phyloP scores from a whole-genome alignment of 1,140 invertebrate species.

The Trichonephila clavipes region DNA sequence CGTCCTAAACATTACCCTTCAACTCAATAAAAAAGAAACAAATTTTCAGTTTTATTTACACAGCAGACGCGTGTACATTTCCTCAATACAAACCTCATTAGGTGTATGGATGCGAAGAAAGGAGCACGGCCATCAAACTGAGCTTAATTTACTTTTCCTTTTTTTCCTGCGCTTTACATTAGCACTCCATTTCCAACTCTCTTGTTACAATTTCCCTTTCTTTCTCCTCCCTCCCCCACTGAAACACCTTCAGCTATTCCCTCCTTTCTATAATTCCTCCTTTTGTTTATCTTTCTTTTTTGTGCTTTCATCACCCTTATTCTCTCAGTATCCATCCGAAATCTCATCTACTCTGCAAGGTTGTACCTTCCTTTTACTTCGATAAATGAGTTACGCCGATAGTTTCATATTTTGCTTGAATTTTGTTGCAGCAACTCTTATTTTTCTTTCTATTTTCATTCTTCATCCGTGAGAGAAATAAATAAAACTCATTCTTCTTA shows the following conservation, averaged over 20 bases:
- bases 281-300: neutral
- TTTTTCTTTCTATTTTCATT: neutral
- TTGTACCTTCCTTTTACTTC: slow-evolving; percentile 27
- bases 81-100: neutral
- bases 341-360: slow-evolving; percentile 27
- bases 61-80: neutral
- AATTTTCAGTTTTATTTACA: slow-evolving; percentile 12
- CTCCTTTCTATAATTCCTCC: slow-evolving; percentile 3
- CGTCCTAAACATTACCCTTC: no score
- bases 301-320: neutral
- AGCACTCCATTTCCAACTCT: slow-evolving; percentile 32
- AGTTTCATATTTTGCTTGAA: slow-evolving; percentile 41
- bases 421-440: neutral
- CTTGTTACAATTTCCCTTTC: slow-evolving; percentile 25
- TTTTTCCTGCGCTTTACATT: neutral
- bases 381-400: slow-evolving; percentile 34
- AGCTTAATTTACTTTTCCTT: slow-evolving; percentile 1
- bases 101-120: neutral
- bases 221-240: neutral
- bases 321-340: slow-evolving; percentile 13
- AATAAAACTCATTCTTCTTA: neutral
- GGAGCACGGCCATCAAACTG: neutral
- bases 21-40: no score
- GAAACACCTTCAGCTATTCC: neutral
- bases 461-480: neutral